These are phyloP conservation scores for Hestina assimilis DNA, from an alignment of 1,140 invertebrate species.

Conservation along the genomic window DNA sequence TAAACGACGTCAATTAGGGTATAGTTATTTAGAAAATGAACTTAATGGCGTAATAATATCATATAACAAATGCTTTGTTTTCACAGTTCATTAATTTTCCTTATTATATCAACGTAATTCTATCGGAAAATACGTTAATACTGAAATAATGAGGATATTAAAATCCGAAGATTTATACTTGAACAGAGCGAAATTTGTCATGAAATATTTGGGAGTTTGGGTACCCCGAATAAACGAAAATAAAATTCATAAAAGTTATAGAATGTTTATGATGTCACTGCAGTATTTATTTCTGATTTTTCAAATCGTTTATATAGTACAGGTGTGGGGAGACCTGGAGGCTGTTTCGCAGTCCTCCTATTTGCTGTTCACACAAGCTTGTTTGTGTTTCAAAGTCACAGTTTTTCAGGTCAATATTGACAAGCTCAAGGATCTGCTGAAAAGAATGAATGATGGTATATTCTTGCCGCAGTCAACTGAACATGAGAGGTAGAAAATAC, in stretches of 20 bases:
- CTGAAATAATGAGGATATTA: constrained; percentile 21
- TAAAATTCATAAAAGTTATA: constrained; percentile 36
- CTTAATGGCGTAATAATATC: constrained; percentile 22
- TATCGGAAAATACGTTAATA: not conserved
- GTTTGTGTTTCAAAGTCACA: constrained; percentile 65
- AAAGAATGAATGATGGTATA: constrained; percentile 51
- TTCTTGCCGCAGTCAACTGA: constrained; percentile 43
- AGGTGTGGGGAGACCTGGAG: constrained; percentile 63
- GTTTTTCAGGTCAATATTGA: constrained; percentile 53
- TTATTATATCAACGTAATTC: not conserved
- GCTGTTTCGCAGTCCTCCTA: constrained; percentile 61
- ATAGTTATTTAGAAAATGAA: constrained; percentile 36
- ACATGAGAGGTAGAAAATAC: constrained; percentile 47
- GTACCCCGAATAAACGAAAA: constrained; percentile 43
- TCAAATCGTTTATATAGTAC: constrained; percentile 57
- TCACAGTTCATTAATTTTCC: not conserved
- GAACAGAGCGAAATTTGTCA: constrained; percentile 59
- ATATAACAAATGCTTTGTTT: constrained; percentile 9
- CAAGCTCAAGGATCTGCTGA: constrained; percentile 40
- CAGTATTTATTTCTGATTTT: constrained; percentile 65
- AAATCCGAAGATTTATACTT: constrained; percentile 54
- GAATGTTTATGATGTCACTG: constrained; percentile 56
- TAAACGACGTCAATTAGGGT: constrained; percentile 27
- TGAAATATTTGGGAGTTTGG: constrained; percentile 65
- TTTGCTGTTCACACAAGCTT: constrained; percentile 63